phyloP scores from a whole-genome alignment of 2,888 invertebrate genomes.

The Geotrupes spiniger region DNA sequence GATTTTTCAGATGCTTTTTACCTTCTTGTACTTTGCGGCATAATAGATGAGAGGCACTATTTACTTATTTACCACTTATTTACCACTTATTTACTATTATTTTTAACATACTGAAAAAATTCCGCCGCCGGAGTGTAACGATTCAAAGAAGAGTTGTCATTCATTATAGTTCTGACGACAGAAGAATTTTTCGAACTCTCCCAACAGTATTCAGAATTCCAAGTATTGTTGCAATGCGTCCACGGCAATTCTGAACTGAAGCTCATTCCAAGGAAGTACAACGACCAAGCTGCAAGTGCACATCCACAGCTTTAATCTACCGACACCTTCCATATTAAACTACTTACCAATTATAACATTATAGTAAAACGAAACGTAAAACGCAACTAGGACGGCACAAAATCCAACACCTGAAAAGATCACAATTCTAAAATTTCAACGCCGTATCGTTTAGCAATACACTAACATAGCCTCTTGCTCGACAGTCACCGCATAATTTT shows the following conservation, averaged over 20 bases:
- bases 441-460: not conserved
- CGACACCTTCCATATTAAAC: not conserved
- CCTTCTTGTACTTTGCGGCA: no score
- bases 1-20: no score
- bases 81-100: no score
- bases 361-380: constrained; percentile 79
- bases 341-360: constrained; percentile 77
- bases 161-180: constrained; percentile 47
- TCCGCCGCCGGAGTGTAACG: constrained; percentile 72
- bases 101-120: constrained; percentile 75
- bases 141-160: constrained; percentile 46
- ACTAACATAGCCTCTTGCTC: no score
- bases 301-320: not conserved
- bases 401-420: constrained; percentile 67
- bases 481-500: no score
- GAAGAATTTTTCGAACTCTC: constrained; percentile 20
- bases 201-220: constrained; percentile 73
- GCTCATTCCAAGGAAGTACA: constrained; percentile 77
- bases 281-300: constrained; percentile 63
- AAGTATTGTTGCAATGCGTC: constrained; percentile 76
- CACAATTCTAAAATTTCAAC: not conserved
- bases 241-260: constrained; percentile 70
- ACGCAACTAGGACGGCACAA: constrained; percentile 75
- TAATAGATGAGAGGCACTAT: no score
- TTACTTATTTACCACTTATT: no score